Percentiles rank a stretch among this genome's conserved stretches.
Evolutionary conservation across 2,797 vertebrate genomes (phyloP).

Genomic region (Botia almorhae): DNA sequence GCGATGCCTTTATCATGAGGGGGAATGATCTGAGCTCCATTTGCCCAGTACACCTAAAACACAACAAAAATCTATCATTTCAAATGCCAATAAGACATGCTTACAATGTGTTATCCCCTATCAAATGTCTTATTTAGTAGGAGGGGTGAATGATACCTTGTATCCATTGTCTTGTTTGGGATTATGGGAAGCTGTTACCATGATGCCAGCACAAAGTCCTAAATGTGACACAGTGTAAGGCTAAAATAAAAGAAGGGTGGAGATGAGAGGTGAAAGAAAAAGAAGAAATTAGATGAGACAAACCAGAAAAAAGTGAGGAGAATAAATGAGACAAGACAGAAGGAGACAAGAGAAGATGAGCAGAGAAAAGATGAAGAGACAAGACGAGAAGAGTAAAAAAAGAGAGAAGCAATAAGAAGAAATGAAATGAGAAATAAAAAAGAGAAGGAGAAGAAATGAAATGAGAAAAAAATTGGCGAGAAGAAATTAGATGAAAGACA

Average conservation of each 20-base stretch:
- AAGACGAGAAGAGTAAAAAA: too few species aligned
- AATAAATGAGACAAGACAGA: too few species aligned
- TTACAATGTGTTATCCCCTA: background rate
- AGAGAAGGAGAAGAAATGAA: too few species aligned
- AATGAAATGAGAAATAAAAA: too few species aligned
- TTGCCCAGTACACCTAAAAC: constrained; percentile 94
- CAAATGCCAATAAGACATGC: background rate
- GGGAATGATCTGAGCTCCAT: constrained; percentile 93
- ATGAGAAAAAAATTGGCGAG: too few species aligned
- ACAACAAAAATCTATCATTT: background rate
- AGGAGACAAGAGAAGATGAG: background rate
- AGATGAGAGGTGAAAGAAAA: background rate
- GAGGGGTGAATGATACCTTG: constrained; percentile 80
- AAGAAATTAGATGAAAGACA: too few species aligned
- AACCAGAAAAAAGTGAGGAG: too few species aligned
- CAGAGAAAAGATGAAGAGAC: background rate
- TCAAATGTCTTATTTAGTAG: background rate
- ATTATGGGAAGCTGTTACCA: constrained; percentile 98
- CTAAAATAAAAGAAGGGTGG: constrained; percentile 69
- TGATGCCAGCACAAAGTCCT: constrained; percentile 92
- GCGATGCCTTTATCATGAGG: constrained; percentile 93
- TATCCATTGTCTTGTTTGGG: constrained; percentile 98
- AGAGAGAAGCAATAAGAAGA: too few species aligned
- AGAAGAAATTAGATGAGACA: background rate
- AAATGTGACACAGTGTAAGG: constrained; percentile 89